Conservation (phyloP, 2,888 invertebrate genomes). For the Barypeithes pellucidus region DNA sequence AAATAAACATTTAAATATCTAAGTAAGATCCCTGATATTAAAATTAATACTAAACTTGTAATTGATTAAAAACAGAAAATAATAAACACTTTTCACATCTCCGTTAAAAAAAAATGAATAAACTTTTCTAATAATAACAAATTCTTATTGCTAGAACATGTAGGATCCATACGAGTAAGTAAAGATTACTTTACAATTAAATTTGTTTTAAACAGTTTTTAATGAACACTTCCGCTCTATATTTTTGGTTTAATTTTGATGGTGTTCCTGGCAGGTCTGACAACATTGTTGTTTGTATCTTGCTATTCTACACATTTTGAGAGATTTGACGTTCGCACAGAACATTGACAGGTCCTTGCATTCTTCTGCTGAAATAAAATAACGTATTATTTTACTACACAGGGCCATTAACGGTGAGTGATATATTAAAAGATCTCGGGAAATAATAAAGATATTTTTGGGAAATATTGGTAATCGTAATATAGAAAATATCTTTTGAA, state of each 20-base stretch:
- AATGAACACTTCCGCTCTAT: conserved; percentile 13
- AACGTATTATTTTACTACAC: background rate
- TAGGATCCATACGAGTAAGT: conserved; percentile 20
- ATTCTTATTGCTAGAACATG: conserved; percentile 30
- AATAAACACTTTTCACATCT: conserved; percentile 3
- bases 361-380: conserved; percentile 73
- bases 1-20: conserved; percentile 7
- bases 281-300: conserved; percentile 92
- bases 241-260: conserved; percentile 30
- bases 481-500: too few relatives aligned
- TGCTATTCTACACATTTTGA: conserved; percentile 90
- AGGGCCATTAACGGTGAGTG: too few relatives aligned
- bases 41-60: conserved; percentile 30
- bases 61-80: conserved; percentile 16
- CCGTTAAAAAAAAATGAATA: background rate
- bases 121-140: conserved; percentile 1
- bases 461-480: too few relatives aligned
- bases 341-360: conserved; percentile 89
- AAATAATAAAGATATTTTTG: too few relatives aligned
- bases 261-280: conserved; percentile 78
- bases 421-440: too few relatives aligned
- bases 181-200: conserved; percentile 9
- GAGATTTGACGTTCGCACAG: conserved; percentile 89
- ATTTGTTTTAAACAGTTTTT: conserved; percentile 25
- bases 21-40: conserved; percentile 27